phyloP scores from a whole-genome alignment of 2,113 vertebrate genomes.

The Urocynchramus pylzowi region DNA sequence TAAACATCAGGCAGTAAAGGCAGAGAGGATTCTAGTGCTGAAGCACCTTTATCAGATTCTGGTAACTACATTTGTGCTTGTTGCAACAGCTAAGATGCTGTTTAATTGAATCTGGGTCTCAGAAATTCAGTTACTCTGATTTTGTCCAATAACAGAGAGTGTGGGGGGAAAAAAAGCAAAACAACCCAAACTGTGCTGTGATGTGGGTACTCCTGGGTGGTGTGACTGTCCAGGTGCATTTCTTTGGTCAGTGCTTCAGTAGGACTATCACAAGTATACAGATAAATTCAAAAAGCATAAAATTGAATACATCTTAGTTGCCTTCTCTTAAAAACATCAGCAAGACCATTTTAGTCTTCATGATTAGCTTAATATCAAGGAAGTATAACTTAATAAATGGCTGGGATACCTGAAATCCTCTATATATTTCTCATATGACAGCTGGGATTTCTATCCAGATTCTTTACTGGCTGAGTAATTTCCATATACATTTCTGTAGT shows the following conservation, averaged over 20 bases:
- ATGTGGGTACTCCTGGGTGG: background rate
- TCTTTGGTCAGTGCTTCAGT: background rate
- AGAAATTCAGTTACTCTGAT: background rate
- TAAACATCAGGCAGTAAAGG: background rate
- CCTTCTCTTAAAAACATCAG: background rate
- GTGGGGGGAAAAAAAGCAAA: fast-evolving
- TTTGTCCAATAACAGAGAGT: background rate
- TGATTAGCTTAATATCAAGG: background rate
- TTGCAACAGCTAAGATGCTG: background rate
- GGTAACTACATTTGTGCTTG: background rate
- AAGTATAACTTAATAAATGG: background rate
- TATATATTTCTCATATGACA: background rate
- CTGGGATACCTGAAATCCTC: background rate
- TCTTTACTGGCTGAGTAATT: background rate
- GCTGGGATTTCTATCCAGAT: background rate
- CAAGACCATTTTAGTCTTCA: background rate
- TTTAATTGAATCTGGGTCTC: background rate
- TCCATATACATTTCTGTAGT: background rate
- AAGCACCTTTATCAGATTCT: background rate
- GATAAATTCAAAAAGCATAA: background rate
- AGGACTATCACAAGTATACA: background rate
- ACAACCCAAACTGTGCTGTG: background rate
- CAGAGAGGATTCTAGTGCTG: background rate
- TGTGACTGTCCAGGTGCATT: background rate
- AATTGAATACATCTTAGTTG: background rate